Evolutionary conservation across 2,888 invertebrate species (phyloP).

Genomic region (Diploptera punctata): DNA sequence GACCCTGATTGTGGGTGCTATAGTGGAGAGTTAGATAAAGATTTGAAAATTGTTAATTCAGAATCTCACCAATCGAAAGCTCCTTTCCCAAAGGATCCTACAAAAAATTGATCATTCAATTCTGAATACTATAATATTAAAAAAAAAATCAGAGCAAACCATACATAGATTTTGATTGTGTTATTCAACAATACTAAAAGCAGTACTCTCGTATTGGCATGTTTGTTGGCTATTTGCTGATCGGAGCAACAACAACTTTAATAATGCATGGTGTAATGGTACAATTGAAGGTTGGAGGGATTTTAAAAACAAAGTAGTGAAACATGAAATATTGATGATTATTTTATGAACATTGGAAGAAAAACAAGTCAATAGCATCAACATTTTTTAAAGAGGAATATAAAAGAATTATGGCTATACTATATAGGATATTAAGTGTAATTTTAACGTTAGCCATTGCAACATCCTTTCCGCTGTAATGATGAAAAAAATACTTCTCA

Average conservation of each 20-base stretch:
- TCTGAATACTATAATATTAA: neutral
- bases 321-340: neutral
- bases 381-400: neutral
- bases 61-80: neutral
- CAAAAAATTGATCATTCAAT: neutral
- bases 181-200: neutral
- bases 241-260: neutral
- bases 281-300: neutral
- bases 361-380: neutral
- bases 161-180: neutral
- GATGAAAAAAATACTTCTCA: neutral
- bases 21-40: neutral
- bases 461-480: neutral
- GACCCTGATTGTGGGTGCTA: neutral
- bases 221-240: neutral
- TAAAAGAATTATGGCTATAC: neutral
- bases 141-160: neutral
- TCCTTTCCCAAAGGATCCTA: neutral
- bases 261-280: neutral
- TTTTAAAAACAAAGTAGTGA: neutral
- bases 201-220: neutral
- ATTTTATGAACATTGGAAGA: neutral
- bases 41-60: neutral
- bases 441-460: neutral
- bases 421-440: neutral